phyloP scores from a whole-genome alignment of 2,888 invertebrate genomes.

The Oligia strigilis region DNA sequence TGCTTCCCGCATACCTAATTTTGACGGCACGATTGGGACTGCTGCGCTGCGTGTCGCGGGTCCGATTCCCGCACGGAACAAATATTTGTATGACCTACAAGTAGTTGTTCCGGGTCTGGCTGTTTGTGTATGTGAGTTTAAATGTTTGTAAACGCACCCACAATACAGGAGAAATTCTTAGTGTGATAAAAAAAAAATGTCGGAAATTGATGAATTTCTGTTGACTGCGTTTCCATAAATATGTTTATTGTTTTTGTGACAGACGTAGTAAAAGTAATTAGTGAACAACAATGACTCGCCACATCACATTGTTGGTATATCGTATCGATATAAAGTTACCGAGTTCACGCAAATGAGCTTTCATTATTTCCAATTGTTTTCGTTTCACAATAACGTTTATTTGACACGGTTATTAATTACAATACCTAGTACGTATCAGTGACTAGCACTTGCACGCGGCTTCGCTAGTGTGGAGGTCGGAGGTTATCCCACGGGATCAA shows the following conservation, averaged over 20 bases:
- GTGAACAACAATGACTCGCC: not conserved
- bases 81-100: too few species aligned
- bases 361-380: not conserved
- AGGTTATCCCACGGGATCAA: too few species aligned
- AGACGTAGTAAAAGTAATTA: not conserved
- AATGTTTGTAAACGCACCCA: too few species aligned
- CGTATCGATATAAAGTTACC: not conserved
- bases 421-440: not conserved
- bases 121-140: too few species aligned
- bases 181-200: too few species aligned
- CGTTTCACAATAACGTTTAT: not conserved
- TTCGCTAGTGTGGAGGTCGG: too few species aligned
- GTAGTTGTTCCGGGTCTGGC: too few species aligned
- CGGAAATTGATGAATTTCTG: not conserved
- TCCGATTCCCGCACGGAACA: too few species aligned
- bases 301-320: not conserved
- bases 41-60: too few species aligned
- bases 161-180: too few species aligned
- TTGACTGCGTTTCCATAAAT: not conserved
- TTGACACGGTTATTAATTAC: not conserved
- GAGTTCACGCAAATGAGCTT: constrained; percentile 5
- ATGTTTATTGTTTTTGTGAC: not conserved
- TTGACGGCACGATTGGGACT: too few species aligned
- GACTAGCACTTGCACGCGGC: not conserved
- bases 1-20: too few species aligned